Evolutionary conservation across 92 coral and sea anemone species (phyloP).

Genomic region (Actinostola sp.): DNA sequence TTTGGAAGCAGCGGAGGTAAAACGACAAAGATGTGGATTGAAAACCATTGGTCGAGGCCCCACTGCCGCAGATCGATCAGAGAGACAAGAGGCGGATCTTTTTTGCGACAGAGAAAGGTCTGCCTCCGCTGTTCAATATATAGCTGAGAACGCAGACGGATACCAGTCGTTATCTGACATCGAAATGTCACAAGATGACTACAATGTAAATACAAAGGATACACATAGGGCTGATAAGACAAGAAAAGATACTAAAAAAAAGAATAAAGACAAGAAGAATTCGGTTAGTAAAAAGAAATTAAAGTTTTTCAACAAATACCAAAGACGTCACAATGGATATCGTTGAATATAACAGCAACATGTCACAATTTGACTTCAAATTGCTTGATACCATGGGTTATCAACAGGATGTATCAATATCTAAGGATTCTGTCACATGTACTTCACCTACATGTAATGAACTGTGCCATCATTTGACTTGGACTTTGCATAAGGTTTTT

Average conservation of each 20-base stretch:
- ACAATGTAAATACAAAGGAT: neutral
- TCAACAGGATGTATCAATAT: slow-evolving; percentile 21
- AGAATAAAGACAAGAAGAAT: neutral
- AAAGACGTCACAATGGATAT: slow-evolving; percentile 45
- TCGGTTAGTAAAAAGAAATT: neutral
- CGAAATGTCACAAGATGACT: neutral
- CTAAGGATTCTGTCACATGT: slow-evolving; percentile 38
- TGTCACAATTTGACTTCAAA: slow-evolving; percentile 28
- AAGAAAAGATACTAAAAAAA: neutral
- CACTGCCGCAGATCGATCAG: neutral
- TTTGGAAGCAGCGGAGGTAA: slow-evolving; percentile 5
- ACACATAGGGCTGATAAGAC: neutral
- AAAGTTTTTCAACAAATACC: slow-evolving; percentile 28
- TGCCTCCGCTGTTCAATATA: neutral
- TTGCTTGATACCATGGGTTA: slow-evolving; percentile 47
- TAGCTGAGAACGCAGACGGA: neutral
- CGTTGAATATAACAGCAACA: slow-evolving; percentile 28
- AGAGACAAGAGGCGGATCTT: neutral
- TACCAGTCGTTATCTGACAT: neutral
- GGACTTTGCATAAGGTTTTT: slow-evolving; percentile 42
- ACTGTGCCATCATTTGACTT: slow-evolving; percentile 39
- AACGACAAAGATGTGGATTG: neutral
- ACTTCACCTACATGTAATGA: slow-evolving; percentile 30
- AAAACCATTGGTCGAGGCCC: neutral
- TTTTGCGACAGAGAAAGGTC: neutral